A percentile compares a stretch with the other conserved stretches of the same genome.
These are phyloP conservation scores for Oreortyx pictus DNA, from an alignment of 2,797 vertebrate genomes.

Conservation along the genomic window DNA sequence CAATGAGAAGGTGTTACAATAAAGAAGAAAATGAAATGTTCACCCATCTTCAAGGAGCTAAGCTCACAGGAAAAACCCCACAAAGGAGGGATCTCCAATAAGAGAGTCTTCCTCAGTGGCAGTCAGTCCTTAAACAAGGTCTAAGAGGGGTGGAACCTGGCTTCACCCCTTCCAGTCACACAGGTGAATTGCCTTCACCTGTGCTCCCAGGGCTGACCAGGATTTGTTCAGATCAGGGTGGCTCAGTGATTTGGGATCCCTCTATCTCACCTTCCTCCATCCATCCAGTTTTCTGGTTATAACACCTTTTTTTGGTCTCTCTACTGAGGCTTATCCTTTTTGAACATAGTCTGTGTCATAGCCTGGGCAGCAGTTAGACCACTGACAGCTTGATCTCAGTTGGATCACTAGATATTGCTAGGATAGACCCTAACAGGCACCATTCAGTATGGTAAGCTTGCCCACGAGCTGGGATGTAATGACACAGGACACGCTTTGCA, in stretches of 20 bases:
- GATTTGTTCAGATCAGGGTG: not conserved
- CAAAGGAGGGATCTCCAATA: too few relatives aligned
- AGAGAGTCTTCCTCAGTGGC: too few relatives aligned
- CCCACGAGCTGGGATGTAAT: not conserved
- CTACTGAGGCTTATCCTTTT: not conserved
- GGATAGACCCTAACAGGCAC: not conserved
- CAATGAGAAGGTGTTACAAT: too few relatives aligned
- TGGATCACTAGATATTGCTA: not conserved
- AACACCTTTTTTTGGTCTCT: not conserved
- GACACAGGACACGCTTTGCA: constrained; percentile 15
- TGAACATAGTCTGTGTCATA: not conserved
- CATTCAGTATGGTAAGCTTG: accelerated
- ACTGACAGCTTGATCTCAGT: not conserved
- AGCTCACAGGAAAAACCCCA: too few relatives aligned
- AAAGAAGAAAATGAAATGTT: too few relatives aligned
- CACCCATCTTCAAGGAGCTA: too few relatives aligned
- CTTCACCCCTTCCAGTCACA: too few relatives aligned
- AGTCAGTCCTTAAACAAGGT: too few relatives aligned
- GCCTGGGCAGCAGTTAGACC: not conserved
- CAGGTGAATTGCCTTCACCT: too few relatives aligned
- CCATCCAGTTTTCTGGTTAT: not conserved
- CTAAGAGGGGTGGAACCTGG: too few relatives aligned
- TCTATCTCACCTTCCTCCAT: not conserved
- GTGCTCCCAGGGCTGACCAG: too few relatives aligned
- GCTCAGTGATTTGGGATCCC: not conserved